Conservation (phyloP, 2,888 invertebrate genomes). For the Labia minor region DNA sequence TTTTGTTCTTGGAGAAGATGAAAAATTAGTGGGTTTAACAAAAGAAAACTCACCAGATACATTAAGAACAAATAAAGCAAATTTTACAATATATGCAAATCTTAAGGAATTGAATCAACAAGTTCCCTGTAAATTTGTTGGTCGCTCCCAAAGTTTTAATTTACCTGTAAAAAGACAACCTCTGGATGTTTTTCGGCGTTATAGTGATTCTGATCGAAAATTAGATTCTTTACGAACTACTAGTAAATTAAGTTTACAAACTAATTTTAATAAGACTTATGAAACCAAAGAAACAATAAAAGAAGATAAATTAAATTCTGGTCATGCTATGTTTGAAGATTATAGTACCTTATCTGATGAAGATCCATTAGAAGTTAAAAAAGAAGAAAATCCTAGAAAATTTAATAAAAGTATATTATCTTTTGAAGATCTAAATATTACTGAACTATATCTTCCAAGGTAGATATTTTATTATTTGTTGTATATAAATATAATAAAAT, state of each 20-base stretch:
- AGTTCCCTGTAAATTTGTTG: background rate
- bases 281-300: background rate
- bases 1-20: constrained; percentile 54
- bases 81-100: background rate
- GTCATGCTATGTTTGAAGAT: constrained; percentile 21
- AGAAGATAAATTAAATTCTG: background rate
- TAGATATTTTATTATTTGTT: no score
- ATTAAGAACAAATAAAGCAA: constrained; percentile 8
- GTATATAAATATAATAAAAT: background rate
- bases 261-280: background rate
- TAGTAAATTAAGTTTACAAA: background rate
- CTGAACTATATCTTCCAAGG: constrained; percentile 51
- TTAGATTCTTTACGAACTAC: background rate
- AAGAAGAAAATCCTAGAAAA: background rate
- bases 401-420: background rate
- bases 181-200: constrained; percentile 14
- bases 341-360: constrained; percentile 19
- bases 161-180: constrained; percentile 4
- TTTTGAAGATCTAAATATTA: constrained; percentile 32
- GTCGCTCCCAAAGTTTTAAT: constrained; percentile 19
- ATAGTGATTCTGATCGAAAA: constrained; percentile 19
- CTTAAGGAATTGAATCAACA: background rate
- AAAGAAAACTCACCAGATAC: background rate
- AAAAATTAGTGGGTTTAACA: constrained; percentile 17
- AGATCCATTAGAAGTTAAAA: constrained; percentile 15